A percentile compares a stretch with the other conserved stretches of the same genome.
Evolutionary conservation across 2,888 invertebrate species (phyloP).

Genomic region (Auanema freiburgensis): DNA sequence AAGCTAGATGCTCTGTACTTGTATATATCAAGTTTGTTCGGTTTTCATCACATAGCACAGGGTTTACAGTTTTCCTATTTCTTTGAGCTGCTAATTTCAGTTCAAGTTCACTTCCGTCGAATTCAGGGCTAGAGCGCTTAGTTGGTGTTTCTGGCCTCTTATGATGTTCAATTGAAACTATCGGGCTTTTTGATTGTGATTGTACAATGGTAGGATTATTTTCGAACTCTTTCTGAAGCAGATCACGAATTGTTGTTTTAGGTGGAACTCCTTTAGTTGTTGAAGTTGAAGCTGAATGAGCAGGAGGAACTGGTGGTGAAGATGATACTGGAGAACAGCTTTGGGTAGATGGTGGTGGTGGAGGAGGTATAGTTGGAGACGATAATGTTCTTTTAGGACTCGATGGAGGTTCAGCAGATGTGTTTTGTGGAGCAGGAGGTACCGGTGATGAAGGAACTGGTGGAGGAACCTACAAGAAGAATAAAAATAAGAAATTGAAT

Average conservation of each 20-base stretch:
- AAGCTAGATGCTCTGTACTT: neutral
- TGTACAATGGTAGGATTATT: neutral
- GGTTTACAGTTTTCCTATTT: conserved; percentile 25
- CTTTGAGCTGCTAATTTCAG: conserved; percentile 41
- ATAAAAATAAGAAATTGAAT: neutral
- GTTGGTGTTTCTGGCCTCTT: conserved; percentile 9
- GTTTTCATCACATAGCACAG: neutral
- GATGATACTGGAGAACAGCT: neutral
- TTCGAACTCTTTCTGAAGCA: conserved; percentile 23
- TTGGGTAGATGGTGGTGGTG: neutral
- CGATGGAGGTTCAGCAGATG: conserved; percentile 11
- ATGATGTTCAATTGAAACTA: conserved; percentile 23
- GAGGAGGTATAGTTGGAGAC: neutral
- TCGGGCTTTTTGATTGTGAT: conserved; percentile 13
- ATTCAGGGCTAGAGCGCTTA: conserved; percentile 12
- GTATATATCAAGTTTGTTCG: neutral
- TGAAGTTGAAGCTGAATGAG: conserved; percentile 13
- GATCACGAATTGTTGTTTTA: conserved; percentile 32
- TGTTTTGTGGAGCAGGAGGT: conserved; percentile 5
- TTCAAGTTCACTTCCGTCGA: conserved; percentile 43
- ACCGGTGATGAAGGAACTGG: neutral
- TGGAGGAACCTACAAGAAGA: neutral
- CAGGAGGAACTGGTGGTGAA: conserved; percentile 6
- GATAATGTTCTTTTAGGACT: neutral
- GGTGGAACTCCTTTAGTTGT: conserved; percentile 30